Evolutionary conservation across 2,113 vertebrate species (phyloP), one percentile per base, ranked within the genome.

Genomic region (Scalopus aquaticus): DNA sequence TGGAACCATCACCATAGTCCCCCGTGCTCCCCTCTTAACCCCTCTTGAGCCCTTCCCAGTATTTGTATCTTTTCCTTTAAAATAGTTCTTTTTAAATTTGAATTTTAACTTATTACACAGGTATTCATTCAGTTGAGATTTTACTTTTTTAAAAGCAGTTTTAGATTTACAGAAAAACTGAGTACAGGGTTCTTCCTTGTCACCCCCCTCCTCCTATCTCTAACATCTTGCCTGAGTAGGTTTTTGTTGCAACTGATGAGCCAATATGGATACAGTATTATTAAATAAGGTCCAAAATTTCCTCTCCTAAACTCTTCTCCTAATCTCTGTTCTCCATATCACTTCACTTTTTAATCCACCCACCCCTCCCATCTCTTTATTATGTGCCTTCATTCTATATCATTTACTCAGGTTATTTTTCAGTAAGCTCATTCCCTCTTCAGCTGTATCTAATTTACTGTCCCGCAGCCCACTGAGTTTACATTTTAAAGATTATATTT

Each of bases 151-250:
- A 35, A 39, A 51, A 88, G 44, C 3, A 83, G n/a, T 65, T 93
- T 88, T 58, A 72, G n/a, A 4, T 88, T 65, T 67, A 88, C 35
- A 93, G 76, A 81, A 96, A 82, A 92, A 60, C 35, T 64, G 37
- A 26, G 1, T 10, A 17, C 7, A 69, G 26, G 24, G 26, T 72
- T 73, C 37, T 0, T 11, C 15, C 42, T 54, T 1, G 3, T n/a
- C 20, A 26, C 35, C 39, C 8, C 3, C 22, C 6, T 15, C 11
- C 32, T 74, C 13, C 49, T 35, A 32, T 26, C 54, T 19, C 37
- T 42, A 24, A 44, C 26, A 49, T 20, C 26, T 81, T 85, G 30
- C 42, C 32, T 67, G 65, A 60, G 15, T 19, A 30, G 30, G 32
- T 39, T 86, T 87, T 51, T 65, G 22, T n/a, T 51, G 35, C 11